Evolutionary conservation across 2,888 invertebrate species (phyloP).

Genomic region (Sphaerophoria rueppellii): DNA sequence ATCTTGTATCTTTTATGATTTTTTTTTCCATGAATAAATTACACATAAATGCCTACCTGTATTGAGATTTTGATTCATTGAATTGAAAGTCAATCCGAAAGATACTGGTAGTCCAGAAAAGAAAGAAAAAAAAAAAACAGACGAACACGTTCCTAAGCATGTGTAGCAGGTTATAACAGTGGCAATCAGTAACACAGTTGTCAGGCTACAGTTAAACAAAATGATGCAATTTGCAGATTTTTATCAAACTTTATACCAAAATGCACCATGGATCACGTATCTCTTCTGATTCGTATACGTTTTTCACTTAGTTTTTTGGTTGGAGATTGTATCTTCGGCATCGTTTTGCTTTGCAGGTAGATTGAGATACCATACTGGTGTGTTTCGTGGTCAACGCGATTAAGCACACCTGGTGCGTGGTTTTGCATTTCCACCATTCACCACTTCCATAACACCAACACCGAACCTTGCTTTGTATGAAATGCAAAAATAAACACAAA

Average conservation of each 20-base stretch:
- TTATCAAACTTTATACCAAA: conserved; percentile 46
- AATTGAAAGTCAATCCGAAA: conserved; percentile 65
- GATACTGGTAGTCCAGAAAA: conserved; percentile 59
- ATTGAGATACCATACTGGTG: conserved; percentile 10
- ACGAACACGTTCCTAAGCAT: conserved; percentile 59
- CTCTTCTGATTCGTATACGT: conserved; percentile 42
- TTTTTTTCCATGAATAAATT: conserved; percentile 63
- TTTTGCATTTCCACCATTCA: conserved; percentile 13
- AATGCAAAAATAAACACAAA: not conserved
- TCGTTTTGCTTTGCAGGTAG: conserved; percentile 45
- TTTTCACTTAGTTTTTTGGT: conserved; percentile 17
- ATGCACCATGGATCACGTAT: conserved; percentile 63
- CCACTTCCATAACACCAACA: not conserved
- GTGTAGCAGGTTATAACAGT: conserved; percentile 41
- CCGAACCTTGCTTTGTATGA: not conserved
- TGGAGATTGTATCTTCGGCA: conserved; percentile 57
- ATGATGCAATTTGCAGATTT: conserved; percentile 71
- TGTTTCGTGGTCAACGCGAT: conserved; percentile 71
- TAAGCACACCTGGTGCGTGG: conserved; percentile 57
- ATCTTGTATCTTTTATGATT: conserved; percentile 48
- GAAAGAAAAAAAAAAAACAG: conserved; percentile 12
- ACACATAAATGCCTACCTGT: conserved; percentile 70
- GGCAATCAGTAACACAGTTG: conserved; percentile 71
- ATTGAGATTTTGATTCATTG: conserved; percentile 68
- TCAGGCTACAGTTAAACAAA: conserved; percentile 48